Base-by-base conservation (phyloP, 2,797 vertebrate genomes). In the Dipus sagitta region DNA sequence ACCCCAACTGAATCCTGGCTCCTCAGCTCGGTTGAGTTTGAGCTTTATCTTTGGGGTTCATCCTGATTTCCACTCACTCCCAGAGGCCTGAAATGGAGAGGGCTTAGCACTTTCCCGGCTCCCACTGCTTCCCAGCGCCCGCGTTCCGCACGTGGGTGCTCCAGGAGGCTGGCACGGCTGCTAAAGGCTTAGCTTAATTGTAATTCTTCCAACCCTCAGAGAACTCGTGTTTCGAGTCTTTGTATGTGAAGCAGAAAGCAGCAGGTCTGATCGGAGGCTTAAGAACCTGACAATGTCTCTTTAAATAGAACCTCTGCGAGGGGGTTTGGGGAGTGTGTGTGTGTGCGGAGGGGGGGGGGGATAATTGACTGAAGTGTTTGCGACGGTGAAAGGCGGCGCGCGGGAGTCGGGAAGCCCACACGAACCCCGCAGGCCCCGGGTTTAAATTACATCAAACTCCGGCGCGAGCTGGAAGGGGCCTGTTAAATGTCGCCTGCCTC, bases 291-390 rank as follows among this genome's bases (percentile, higher is more conserved):
- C 96, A 97, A 96, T 96, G 88, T 97, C 96, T 97, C 96, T 96
- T 95, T 97, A 97, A 97, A 97, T 96, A 97, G 96, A 92, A 97
- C 94, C 96, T 97, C 96, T 0, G 81, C 88, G 92, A 96, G 96
- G 95, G 96, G 95, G 96, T 96, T 47, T 38, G 38, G 38, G 38
- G 38, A 3, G 38, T 38, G 38, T 38, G 38, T 38, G 38, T 38
- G 38, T 38, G 38, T 38, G 38, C 3, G 6, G 38, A 94, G 96
- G 95, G 38, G 38, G 6, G 38, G 95, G 96, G 95, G 96, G 96
- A 95, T 96, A 96, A 96, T 97, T 97, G 97, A 96, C 96, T 97
- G 62, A 93, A 96, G 95, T 96, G 96, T 97, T 97, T 96, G 96
- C 95, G 75, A 88, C 93, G 94, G 93, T 96, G 75, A 95, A 47